A percentile compares a stretch with the other conserved stretches of the same genome.
These are phyloP conservation scores for Polydrusus pterygomalis DNA, from an alignment of 2,888 invertebrate species.

Conservation along the genomic window DNA sequence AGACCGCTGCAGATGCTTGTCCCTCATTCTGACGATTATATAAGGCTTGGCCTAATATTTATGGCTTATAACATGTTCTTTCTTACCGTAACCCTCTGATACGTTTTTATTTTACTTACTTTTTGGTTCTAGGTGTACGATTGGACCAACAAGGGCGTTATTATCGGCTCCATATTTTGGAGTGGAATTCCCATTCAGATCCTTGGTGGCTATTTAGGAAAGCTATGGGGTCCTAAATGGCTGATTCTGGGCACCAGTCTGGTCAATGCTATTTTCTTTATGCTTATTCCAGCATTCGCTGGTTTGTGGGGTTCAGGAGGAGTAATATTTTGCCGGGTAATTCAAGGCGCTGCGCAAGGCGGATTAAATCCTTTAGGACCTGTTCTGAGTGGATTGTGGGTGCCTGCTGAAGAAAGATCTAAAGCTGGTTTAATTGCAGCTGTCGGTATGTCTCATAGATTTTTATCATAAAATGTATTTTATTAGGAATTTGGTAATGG, in stretches of 20 bases:
- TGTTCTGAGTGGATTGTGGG: constrained; percentile 84
- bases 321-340: constrained; percentile 57
- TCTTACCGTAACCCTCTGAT: too few relatives aligned
- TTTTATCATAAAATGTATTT: too few relatives aligned
- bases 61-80: too few relatives aligned
- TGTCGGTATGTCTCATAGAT: constrained; percentile 68
- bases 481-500: too few relatives aligned
- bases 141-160: constrained; percentile 64
- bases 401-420: constrained; percentile 80
- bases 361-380: constrained; percentile 82
- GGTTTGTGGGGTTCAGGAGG: constrained; percentile 55
- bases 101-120: not conserved
- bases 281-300: constrained; percentile 73
- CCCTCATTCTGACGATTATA: too few relatives aligned
- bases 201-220: constrained; percentile 82
- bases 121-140: constrained; percentile 33
- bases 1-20: too few relatives aligned
- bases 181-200: constrained; percentile 85
- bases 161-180: constrained; percentile 87
- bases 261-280: constrained; percentile 76
- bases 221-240: constrained; percentile 83
- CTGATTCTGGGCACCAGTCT: constrained; percentile 75
- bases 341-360: constrained; percentile 83
- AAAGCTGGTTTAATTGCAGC: constrained; percentile 78
- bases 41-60: too few relatives aligned